Conservation (phyloP, 2,888 invertebrate species). For the Aleiodes alternator region DNA sequence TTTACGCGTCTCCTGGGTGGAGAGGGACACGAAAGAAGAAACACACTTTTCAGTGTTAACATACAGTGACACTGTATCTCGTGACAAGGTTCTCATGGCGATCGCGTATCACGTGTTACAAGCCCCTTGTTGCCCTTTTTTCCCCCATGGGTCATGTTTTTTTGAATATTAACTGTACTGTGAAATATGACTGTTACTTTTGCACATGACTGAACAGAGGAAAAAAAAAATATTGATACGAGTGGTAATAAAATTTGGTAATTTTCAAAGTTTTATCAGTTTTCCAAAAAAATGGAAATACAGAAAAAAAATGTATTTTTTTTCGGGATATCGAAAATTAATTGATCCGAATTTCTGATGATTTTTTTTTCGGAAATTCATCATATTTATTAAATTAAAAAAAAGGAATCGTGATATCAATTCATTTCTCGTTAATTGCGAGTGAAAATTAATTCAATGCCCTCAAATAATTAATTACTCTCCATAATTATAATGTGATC, state of each 20-base stretch:
- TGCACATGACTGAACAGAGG: not conserved
- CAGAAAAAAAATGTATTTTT: too few species aligned
- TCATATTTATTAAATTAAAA: too few species aligned
- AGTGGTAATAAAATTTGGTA: not conserved
- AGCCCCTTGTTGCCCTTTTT: conserved; percentile 7
- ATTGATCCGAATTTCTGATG: too few species aligned
- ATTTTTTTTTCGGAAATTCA: too few species aligned
- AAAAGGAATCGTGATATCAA: too few species aligned
- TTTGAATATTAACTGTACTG: not conserved
- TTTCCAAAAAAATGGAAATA: too few species aligned
- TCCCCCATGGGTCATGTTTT: conserved; percentile 9
- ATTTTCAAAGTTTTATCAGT: too few species aligned
- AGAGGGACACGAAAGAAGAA: not conserved
- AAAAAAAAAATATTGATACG: not conserved
- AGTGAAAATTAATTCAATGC: too few species aligned
- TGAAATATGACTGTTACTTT: conserved; percentile 1
- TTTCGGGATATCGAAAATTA: too few species aligned
- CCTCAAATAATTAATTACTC: too few species aligned
- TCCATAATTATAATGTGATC: too few species aligned
- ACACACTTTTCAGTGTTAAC: conserved; percentile 31
- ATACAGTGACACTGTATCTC: conserved; percentile 21
- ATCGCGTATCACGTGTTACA: conserved; percentile 29
- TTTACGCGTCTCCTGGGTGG: not conserved
- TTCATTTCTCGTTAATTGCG: too few species aligned
- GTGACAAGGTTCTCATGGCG: conserved; percentile 29